phyloP scores from a whole-genome alignment of 2,797 vertebrate genomes.

The Lophotriccus pileatus region DNA sequence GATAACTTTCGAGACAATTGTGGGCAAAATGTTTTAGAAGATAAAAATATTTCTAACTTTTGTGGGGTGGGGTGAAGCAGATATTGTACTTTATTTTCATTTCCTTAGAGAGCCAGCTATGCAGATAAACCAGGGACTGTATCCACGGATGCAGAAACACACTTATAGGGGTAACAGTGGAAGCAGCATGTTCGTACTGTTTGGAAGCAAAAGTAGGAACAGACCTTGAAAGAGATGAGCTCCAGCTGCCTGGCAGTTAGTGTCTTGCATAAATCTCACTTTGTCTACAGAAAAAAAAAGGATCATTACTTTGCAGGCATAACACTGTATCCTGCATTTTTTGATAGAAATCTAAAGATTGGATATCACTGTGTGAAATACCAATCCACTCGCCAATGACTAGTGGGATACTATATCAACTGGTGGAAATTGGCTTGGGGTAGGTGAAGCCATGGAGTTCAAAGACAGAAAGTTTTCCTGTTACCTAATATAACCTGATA shows the following conservation, averaged over 20 bases:
- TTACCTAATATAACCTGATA: neutral
- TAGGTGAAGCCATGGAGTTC: neutral
- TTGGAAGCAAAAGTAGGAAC: neutral
- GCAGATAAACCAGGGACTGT: neutral
- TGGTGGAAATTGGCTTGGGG: neutral
- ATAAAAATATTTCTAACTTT: neutral
- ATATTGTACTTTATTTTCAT: neutral
- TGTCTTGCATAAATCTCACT: neutral
- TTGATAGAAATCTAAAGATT: neutral
- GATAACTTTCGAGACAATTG: neutral
- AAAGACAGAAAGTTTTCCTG: neutral
- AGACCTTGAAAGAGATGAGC: neutral
- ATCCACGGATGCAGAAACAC: neutral
- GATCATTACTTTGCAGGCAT: accelerated
- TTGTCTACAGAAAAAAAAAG: neutral
- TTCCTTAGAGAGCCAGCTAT: neutral
- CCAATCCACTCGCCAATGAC: neutral
- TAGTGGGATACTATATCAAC: neutral
- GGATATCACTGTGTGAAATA: neutral
- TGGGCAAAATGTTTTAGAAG: neutral
- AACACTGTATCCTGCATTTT: neutral
- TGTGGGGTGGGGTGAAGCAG: neutral
- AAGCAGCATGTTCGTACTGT: neutral
- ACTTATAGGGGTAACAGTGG: neutral
- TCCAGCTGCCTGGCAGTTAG: neutral